phyloP scores from a whole-genome alignment of 2,113 vertebrate species.

The Ailuropoda melanoleuca region DNA sequence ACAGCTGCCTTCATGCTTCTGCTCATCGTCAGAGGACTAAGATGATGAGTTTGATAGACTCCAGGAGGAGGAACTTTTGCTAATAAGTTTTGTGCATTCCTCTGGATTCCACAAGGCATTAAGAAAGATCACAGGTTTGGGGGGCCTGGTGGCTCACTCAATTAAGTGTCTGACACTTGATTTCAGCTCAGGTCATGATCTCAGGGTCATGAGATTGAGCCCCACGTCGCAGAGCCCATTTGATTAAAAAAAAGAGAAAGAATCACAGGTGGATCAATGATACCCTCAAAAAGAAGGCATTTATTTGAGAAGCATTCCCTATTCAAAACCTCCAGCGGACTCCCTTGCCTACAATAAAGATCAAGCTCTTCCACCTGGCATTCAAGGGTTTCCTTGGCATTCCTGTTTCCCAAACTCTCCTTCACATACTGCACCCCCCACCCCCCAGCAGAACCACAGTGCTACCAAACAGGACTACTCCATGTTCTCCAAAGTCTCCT shows the following conservation, averaged over 20 bases:
- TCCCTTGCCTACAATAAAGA: background rate
- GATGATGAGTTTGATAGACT: background rate
- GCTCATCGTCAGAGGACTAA: background rate
- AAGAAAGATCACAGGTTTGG: background rate
- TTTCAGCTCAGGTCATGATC: background rate
- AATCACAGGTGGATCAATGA: background rate
- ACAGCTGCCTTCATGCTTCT: background rate
- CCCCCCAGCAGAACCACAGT: background rate
- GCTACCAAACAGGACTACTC: background rate
- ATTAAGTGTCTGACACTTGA: background rate
- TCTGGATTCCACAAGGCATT: constrained; percentile 25
- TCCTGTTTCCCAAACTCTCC: background rate
- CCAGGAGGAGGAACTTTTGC: background rate
- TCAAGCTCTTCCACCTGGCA: background rate
- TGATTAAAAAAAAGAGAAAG: background rate
- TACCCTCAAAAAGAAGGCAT: background rate
- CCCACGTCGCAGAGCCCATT: background rate
- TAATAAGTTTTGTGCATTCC: background rate
- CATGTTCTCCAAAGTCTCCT: background rate
- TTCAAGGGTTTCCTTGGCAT: background rate
- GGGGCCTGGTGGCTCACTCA: background rate
- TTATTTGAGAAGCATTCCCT: background rate
- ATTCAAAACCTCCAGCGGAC: background rate
- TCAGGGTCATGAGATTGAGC: background rate
- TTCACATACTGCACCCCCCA: background rate